Evolutionary conservation across 2,797 vertebrate species (phyloP), one percentile per base, ranked within the genome.

Genomic region (Xenentodon cancila): DNA sequence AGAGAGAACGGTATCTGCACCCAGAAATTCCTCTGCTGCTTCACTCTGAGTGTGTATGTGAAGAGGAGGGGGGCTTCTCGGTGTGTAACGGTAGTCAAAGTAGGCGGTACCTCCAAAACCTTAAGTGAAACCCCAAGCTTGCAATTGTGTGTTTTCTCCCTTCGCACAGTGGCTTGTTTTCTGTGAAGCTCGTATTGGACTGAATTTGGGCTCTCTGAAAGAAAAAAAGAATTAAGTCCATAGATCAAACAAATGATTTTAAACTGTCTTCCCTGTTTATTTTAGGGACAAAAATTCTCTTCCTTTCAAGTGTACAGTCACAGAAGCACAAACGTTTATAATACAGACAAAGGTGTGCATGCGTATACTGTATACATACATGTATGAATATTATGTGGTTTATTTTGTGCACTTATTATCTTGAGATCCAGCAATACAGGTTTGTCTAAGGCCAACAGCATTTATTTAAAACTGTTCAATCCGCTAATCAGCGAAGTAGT

Each of bases 1-100:
- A 75, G 75, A 81, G 82, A n/a, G 88, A 90, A 90, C 86, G 89
- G 89, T 86, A 79, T 81, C 86, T 85, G 88, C 88, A 90, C 84
- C 78, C 85, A 82, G 63, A 89, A 74, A 91, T 89, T 84, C 87
- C 83, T 84, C 75, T 75, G 81, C 84, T 82, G 79, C 79, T 75
- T 76, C 77, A 15, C 71, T 59, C 75, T 66, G 37, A 40, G 13
- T 40, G 13, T 40, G 37, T 37, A 37, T 40, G 37, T 40, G 37
- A 15, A 40, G 9, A 3, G 34, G 34, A 15, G 37, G 68, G 55
- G 67, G 65, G 70, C 71, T 83, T 64, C 81, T 87, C 85, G 76
- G 79, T 84, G 87, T 79, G 86, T 84, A 82, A 87, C 69, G 72
- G 70, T 71, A 12, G 65, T 75, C 73, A 50, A 73, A 82, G 78